Evolutionary conservation across 2,113 vertebrate species (phyloP).

Genomic region (Melanotaenia duboulayi): DNA sequence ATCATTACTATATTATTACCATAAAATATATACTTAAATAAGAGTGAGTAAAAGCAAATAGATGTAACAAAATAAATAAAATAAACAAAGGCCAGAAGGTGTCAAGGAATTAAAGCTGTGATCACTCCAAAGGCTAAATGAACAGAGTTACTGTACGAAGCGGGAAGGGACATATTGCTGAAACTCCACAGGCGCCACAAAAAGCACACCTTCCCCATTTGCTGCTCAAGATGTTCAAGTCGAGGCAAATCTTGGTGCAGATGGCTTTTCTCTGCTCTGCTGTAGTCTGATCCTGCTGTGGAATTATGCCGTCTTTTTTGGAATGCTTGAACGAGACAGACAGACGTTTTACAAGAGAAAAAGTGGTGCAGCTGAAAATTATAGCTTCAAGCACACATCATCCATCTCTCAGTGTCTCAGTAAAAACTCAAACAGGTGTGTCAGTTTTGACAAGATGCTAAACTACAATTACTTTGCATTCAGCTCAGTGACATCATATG

Average conservation of each 20-base stretch:
- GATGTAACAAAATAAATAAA: no score
- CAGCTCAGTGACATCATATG: constrained; percentile 16
- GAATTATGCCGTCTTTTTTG: constrained; percentile 46
- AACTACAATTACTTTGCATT: constrained; percentile 12
- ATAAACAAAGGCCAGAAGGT: no score
- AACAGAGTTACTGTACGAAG: constrained; percentile 50
- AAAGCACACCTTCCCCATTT: constrained; percentile 56
- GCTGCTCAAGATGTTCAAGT: constrained; percentile 71
- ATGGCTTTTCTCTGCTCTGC: constrained; percentile 61
- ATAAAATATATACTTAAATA: no score
- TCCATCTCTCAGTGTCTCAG: constrained; percentile 24
- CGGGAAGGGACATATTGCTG: constrained; percentile 37
- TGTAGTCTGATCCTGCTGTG: constrained; percentile 58
- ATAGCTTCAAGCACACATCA: constrained; percentile 16
- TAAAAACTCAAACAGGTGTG: constrained; percentile 24
- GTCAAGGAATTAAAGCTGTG: constrained; percentile 39
- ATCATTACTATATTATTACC: no score
- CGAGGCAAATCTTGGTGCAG: constrained; percentile 53
- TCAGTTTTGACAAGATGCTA: constrained; percentile 11
- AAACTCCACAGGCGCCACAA: constrained; percentile 50
- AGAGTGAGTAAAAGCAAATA: no score
- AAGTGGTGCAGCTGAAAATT: constrained; percentile 26
- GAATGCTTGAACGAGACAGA: constrained; percentile 41
- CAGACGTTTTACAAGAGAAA: constrained; percentile 22
- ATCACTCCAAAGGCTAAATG: constrained; percentile 63